Evolutionary conservation across 2,797 vertebrate genomes (phyloP).

Genomic region (Parauchenoglanis punctatus): DNA sequence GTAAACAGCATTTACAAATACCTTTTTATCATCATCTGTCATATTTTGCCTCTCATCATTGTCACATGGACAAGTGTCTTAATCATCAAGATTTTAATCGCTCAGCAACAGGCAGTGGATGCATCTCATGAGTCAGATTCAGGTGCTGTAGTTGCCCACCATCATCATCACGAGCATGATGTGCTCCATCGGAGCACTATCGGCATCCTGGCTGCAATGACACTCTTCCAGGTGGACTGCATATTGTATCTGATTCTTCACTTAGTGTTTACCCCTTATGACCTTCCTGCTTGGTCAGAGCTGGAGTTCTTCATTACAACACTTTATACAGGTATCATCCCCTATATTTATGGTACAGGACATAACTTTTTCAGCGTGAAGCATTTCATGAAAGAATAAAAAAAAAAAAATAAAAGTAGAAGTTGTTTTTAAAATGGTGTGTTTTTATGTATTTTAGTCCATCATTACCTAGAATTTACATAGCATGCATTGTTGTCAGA

Average conservation of each 20-base stretch:
- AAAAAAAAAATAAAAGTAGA: no score
- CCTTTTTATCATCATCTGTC: slow-evolving; percentile 61
- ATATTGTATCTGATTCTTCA: slow-evolving; percentile 71
- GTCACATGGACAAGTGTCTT: slow-evolving; percentile 69
- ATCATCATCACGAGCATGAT: slow-evolving; percentile 25
- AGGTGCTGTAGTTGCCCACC: background rate
- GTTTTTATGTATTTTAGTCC: background rate
- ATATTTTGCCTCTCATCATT: slow-evolving; percentile 70
- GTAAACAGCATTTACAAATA: slow-evolving; percentile 68
- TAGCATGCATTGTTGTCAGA: background rate
- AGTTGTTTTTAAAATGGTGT: background rate
- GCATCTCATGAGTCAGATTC: slow-evolving; percentile 24
- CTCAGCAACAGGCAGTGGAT: slow-evolving; percentile 55
- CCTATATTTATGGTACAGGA: slow-evolving; percentile 75
- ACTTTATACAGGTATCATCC: slow-evolving; percentile 72
- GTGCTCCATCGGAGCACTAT: slow-evolving; percentile 62
- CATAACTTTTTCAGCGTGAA: slow-evolving; percentile 69
- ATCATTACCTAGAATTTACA: background rate
- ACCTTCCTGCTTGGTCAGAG: slow-evolving; percentile 64
- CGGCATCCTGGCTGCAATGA: slow-evolving; percentile 73
- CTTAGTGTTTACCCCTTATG: slow-evolving; percentile 42
- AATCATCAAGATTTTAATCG: slow-evolving; percentile 66
- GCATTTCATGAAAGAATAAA: slow-evolving; percentile 46
- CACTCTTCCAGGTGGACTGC: slow-evolving; percentile 75
- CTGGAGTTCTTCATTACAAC: slow-evolving; percentile 71